Percentiles rank a stretch among this genome's conserved stretches.
Evolutionary conservation across 2,797 vertebrate species (phyloP).

Genomic region (Sandelia bainsii): DNA sequence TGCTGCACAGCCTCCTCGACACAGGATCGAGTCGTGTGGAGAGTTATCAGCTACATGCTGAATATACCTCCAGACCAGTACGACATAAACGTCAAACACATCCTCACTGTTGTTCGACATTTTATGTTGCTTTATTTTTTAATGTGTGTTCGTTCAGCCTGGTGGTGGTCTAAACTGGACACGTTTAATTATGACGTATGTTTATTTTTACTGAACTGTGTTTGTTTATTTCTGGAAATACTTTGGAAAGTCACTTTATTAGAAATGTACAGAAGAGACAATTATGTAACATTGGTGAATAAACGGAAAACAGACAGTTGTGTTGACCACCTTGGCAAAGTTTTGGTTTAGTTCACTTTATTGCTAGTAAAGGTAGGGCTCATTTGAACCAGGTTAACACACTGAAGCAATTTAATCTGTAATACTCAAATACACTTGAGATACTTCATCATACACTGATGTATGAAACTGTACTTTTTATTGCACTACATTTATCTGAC

Average conservation of each 20-base stretch:
- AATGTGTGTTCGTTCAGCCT: background rate
- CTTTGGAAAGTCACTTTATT: background rate
- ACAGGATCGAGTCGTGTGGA: background rate
- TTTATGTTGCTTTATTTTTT: conserved; percentile 8
- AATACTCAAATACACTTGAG: too few relatives aligned
- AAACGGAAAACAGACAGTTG: background rate
- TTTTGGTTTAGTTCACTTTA: background rate
- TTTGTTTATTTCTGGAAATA: background rate
- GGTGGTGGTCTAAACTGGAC: background rate
- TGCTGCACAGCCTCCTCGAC: background rate
- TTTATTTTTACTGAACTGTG: background rate
- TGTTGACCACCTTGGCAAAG: background rate
- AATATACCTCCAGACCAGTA: background rate
- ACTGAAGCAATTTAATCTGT: too few relatives aligned
- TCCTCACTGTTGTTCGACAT: background rate
- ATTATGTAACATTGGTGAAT: conserved; percentile 16
- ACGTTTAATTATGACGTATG: background rate
- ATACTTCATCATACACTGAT: too few relatives aligned
- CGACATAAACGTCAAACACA: background rate
- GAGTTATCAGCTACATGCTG: background rate
- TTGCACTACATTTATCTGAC: too few relatives aligned
- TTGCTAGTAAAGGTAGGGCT: too few relatives aligned
- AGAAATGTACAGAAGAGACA: background rate
- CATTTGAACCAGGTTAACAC: too few relatives aligned
- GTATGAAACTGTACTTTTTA: too few relatives aligned